phyloP scores from a whole-genome alignment of 37 sponge, comb jelly and placozoan species.

The Cliona cf. orientalis region DNA sequence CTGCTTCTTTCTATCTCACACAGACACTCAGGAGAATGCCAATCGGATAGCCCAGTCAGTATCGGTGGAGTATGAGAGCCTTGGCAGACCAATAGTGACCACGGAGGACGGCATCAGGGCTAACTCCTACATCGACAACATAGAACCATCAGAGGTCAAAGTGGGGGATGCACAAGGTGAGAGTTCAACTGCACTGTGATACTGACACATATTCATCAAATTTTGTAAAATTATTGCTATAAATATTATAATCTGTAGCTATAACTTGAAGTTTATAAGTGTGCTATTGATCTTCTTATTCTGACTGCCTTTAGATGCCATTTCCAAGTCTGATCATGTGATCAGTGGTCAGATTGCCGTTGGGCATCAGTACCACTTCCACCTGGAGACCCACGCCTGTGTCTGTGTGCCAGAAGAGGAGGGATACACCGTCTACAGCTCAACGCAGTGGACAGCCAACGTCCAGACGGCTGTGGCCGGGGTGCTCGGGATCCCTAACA shows the following conservation, averaged over 20 bases:
- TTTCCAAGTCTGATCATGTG: constrained; percentile 38
- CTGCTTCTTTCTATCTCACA: no score
- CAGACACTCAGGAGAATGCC: constrained; percentile 79
- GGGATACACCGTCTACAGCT: constrained; percentile 48
- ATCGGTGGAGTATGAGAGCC: constrained; percentile 44
- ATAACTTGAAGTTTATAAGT: no score
- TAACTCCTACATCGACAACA: constrained; percentile 42
- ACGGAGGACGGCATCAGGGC: constrained; percentile 61
- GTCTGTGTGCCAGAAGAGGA: constrained; percentile 60
- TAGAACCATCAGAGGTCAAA: neutral
- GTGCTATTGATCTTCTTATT: neutral
- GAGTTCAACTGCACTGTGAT: no score
- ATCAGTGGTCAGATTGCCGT: constrained; percentile 70
- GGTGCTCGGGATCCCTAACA: constrained; percentile 50
- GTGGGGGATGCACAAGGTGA: constrained; percentile 71
- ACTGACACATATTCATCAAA: no score
- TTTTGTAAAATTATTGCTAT: no score
- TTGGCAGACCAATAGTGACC: constrained; percentile 67
- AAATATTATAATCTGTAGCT: no score
- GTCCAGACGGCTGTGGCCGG: constrained; percentile 57
- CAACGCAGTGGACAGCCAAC: constrained; percentile 60
- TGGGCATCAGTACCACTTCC: constrained; percentile 79
- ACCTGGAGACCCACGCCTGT: constrained; percentile 83
- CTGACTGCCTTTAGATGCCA: constrained; percentile 65
- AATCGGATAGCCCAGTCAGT: constrained; percentile 60